A percentile compares a stretch with the other conserved stretches of the same genome.
These are phyloP conservation scores for Hemicentrotus pulcherrimus DNA, from an alignment of 35 echinoderm and acorn worm genomes.

Conservation along the genomic window DNA sequence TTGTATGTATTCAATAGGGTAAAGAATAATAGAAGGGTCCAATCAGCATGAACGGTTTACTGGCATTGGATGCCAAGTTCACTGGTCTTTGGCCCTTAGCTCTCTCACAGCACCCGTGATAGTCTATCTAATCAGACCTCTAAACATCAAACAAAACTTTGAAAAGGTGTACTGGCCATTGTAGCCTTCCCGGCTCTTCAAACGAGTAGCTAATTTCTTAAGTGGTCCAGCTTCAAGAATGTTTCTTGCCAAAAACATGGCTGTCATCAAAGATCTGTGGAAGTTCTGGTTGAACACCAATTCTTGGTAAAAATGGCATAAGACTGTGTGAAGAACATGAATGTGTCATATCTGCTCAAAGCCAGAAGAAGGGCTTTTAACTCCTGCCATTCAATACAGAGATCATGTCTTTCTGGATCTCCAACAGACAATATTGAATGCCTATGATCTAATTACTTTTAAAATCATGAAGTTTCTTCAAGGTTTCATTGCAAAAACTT, in stretches of 20 bases:
- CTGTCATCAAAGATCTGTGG: neutral
- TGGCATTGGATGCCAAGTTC: conserved; percentile 40
- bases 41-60: neutral
- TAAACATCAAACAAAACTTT: neutral
- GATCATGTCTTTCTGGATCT: no score
- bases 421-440: no score
- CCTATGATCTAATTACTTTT: no score
- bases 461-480: no score
- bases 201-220: neutral
- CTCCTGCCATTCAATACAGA: no score
- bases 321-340: no score
- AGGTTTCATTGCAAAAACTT: no score
- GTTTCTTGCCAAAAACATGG: neutral
- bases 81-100: conserved; percentile 26
- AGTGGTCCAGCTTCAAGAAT: neutral
- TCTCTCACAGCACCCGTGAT: neutral
- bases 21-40: conserved; percentile 27
- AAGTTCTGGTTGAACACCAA: no score
- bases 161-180: neutral
- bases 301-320: no score
- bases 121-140: neutral
- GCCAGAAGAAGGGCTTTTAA: no score
- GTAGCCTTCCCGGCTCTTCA: no score
- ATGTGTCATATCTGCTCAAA: no score
- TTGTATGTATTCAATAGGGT: conserved; percentile 21